These are phyloP conservation scores for Distichodus sexfasciatus DNA, from an alignment of 2,797 vertebrate species.

Conservation along the genomic window DNA sequence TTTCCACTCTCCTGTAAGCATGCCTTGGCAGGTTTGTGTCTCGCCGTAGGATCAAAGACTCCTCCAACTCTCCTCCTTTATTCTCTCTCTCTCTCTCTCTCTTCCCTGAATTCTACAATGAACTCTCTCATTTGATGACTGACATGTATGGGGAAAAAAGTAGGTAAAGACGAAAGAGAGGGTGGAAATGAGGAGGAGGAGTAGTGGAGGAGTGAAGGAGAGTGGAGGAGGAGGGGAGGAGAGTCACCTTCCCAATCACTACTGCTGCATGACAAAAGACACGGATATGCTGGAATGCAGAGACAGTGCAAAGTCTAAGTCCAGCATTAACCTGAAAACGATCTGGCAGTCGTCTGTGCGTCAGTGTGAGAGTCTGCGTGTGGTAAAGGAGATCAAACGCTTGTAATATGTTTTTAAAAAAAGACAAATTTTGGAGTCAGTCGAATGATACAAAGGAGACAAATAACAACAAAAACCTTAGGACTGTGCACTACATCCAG, in stretches of 20 bases:
- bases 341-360: neutral
- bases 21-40: slow-evolving; percentile 48
- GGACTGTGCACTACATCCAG: too few species aligned
- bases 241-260: slow-evolving; percentile 39
- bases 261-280: slow-evolving; percentile 43
- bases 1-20: slow-evolving; percentile 32
- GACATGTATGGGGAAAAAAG: neutral
- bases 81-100: slow-evolving; percentile 20
- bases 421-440: too few species aligned
- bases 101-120: neutral
- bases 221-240: neutral
- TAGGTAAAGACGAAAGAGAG: neutral
- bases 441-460: too few species aligned
- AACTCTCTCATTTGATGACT: slow-evolving; percentile 14
- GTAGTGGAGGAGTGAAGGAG: neutral
- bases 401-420: too few species aligned
- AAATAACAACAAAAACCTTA: too few species aligned
- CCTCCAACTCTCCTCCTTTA: slow-evolving; percentile 14
- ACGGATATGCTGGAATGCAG: slow-evolving; percentile 35
- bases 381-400: too few species aligned
- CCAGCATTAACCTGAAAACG: slow-evolving; percentile 14
- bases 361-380: neutral
- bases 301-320: slow-evolving; percentile 27
- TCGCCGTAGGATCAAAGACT: slow-evolving; percentile 38
- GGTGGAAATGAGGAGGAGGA: neutral